Percentiles rank a stretch among this genome's conserved stretches.
phyloP scores from a whole-genome alignment of 2,888 invertebrate genomes.

The Tetranychus truncatus region DNA sequence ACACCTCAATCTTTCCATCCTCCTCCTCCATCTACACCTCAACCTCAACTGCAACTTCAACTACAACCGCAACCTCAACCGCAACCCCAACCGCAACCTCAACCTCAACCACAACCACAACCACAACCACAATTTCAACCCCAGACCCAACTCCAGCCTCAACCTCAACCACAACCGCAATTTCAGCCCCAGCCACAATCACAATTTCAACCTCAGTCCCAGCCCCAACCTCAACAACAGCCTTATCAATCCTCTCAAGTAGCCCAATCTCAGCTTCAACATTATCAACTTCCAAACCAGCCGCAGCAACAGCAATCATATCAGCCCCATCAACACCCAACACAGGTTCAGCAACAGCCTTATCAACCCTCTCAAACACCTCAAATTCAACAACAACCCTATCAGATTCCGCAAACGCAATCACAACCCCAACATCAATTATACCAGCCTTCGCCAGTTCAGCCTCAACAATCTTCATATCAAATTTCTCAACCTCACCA shows the following conservation, averaged over 20 bases:
- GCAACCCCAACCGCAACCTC: no score
- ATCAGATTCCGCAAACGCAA: not conserved
- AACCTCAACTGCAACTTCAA: no score
- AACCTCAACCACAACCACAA: no score
- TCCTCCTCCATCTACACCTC: no score
- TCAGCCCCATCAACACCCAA: slow-evolving; percentile 15
- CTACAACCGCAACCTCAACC: no score
- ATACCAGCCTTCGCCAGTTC: slow-evolving; percentile 7
- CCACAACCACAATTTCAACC: no score
- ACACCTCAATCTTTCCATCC: no score
- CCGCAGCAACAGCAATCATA: slow-evolving; percentile 16
- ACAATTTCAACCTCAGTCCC: not conserved
- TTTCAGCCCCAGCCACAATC: no score
- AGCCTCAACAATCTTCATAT: slow-evolving; percentile 16
- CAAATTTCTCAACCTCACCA: slow-evolving; percentile 23
- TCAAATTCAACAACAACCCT: slow-evolving; percentile 23
- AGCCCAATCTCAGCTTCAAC: not conserved
- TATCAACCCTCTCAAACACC: slow-evolving; percentile 16
- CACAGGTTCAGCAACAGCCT: slow-evolving; percentile 15
- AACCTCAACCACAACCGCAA: slow-evolving; percentile 19
- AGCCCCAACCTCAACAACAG: slow-evolving; percentile 22
- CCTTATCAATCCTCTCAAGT: slow-evolving; percentile 9
- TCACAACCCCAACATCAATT: not conserved
- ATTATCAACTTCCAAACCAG: not conserved
- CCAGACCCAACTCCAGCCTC: not conserved